These are phyloP conservation scores for Drosophila mayri DNA, from an alignment of 1,140 invertebrate species.

Conservation along the genomic window DNA sequence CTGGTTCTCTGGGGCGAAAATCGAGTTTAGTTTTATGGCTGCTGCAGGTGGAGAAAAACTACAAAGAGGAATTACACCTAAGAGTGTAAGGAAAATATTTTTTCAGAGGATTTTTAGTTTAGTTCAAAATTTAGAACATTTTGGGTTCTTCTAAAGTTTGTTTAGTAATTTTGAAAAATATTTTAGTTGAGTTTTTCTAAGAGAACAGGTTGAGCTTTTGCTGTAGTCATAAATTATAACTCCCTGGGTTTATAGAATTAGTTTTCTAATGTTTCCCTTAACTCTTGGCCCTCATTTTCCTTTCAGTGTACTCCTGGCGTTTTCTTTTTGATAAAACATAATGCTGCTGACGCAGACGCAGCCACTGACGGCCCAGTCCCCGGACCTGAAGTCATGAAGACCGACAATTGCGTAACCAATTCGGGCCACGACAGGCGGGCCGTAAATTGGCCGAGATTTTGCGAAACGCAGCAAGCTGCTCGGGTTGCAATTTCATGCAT, in stretches of 20 bases:
- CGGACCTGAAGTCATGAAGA: constrained; percentile 40
- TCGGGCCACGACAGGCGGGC: constrained; percentile 49
- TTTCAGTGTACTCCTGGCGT: constrained; percentile 15
- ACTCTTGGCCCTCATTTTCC: not conserved
- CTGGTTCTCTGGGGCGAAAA: constrained; percentile 37
- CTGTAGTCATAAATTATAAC: too few species aligned
- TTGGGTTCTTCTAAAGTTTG: not conserved
- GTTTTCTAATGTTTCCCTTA: rapidly evolving
- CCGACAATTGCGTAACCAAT: constrained; percentile 61
- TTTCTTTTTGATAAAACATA: constrained; percentile 74
- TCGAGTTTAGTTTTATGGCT: constrained; percentile 23
- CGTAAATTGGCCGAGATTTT: constrained; percentile 76
- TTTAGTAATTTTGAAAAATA: not conserved
- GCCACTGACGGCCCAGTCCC: constrained; percentile 17
- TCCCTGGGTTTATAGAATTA: too few species aligned
- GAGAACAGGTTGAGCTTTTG: too few species aligned
- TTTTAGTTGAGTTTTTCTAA: too few species aligned
- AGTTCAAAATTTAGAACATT: not conserved
- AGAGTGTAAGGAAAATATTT: not conserved
- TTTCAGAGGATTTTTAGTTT: not conserved
- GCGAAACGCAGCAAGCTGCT: constrained; percentile 76
- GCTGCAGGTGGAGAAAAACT: constrained; percentile 6
- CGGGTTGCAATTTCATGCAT: constrained; percentile 79
- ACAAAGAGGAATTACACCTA: not conserved
- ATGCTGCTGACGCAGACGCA: constrained; percentile 38